Evolutionary conservation across 64 coral and sea anemone genomes (phyloP).

Genomic region (Anthopleura sola): DNA sequence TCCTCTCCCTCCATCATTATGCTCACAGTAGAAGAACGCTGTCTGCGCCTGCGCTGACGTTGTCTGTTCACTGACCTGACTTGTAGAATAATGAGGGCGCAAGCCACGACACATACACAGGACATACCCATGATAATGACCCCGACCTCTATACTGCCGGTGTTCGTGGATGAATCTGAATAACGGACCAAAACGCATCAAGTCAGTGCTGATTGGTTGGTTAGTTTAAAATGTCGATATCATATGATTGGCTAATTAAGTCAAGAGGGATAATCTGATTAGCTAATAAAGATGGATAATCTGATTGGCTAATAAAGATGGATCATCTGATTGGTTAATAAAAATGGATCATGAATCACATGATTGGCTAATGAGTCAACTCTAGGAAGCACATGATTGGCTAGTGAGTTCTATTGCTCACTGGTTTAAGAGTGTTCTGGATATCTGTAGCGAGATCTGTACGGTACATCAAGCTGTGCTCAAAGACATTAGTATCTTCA

Average conservation of each 20-base stretch:
- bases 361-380: too few relatives aligned
- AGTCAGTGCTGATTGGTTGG: neutral
- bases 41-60: conserved; percentile 31
- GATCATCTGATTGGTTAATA: too few relatives aligned
- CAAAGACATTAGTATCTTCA: too few relatives aligned
- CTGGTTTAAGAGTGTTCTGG: too few relatives aligned
- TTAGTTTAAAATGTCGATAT: neutral
- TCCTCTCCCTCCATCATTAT: conserved; percentile 12
- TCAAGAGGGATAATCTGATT: neutral
- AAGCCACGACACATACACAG: conserved; percentile 66
- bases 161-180: neutral
- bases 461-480: too few relatives aligned
- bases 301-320: neutral
- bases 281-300: neutral
- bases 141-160: conserved; percentile 44
- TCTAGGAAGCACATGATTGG: too few relatives aligned
- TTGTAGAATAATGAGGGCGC: conserved; percentile 64
- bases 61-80: conserved; percentile 50
- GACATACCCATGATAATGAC: conserved; percentile 72
- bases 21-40: conserved; percentile 2
- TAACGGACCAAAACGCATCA: neutral
- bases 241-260: neutral
- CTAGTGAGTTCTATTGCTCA: too few relatives aligned
- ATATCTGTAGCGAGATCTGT: too few relatives aligned
- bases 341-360: too few relatives aligned